Evolutionary conservation across 2,113 vertebrate genomes (phyloP).

Genomic region (Phylloscopus whistleri): DNA sequence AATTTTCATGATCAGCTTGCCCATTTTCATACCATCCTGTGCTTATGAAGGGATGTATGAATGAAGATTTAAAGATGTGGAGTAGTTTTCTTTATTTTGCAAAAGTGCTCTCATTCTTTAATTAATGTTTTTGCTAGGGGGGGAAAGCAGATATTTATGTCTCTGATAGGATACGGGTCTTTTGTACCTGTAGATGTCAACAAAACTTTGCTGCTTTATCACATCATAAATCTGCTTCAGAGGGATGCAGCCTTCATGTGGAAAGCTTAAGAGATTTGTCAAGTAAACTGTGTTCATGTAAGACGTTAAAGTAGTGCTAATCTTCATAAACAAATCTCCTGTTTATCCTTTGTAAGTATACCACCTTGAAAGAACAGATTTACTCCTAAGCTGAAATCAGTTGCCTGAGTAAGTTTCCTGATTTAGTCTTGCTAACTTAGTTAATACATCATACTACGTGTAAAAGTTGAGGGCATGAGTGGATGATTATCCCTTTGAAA

Average conservation of each 20-base stretch:
- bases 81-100: neutral
- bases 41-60: neutral
- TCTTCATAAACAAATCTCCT: neutral
- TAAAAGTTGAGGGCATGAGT: neutral
- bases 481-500: neutral
- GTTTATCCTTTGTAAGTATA: neutral
- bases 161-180: neutral
- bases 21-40: neutral
- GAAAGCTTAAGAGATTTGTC: neutral
- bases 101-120: neutral
- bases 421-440: neutral
- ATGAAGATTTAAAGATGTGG: neutral
- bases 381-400: neutral
- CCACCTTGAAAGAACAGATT: neutral
- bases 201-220: neutral
- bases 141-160: rapidly evolving
- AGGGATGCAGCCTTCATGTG: neutral
- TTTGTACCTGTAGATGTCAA: neutral
- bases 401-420: neutral
- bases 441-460: neutral
- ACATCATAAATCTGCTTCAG: neutral
- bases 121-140: neutral
- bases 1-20: neutral
- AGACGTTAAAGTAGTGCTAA: neutral
- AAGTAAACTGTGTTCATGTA: neutral